Evolutionary conservation across 37 sponge, comb jelly and placozoan species (phyloP), one percentile per base, ranked within the genome.

Genomic region (Oopsacas minuta): DNA sequence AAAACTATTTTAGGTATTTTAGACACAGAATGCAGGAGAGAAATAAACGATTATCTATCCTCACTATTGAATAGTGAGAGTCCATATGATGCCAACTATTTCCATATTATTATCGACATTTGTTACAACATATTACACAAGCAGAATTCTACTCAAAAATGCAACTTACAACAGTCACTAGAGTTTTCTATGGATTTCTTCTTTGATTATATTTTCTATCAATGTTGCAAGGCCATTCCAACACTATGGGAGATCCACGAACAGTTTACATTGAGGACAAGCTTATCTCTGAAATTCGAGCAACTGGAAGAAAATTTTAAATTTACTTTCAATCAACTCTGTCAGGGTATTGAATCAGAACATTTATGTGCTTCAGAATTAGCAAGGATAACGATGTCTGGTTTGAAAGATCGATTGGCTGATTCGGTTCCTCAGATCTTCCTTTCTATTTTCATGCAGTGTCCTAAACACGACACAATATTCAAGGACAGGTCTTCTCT

Each of bases 201-300:
- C 1, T 61, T 61, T 61, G 22, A 61, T 61, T 61, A 32, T 61
- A 61, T 61, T 3, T 61, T 61, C 30, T 61, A 61, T 61, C 75
- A 61, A n/a, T 61, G 75, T n/a, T 61, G 75, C 75, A 61, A 61
- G 30, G 75, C 75, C 7, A 61, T 61, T 61, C 75, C 75, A 61
- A 61, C 1, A 10, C 30, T 61, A 32, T 34, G 28, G 28, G 1
- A 61, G 22, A 61, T 61, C 30, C 75, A 61, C 3, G 30, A 61
- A 20, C 28, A 61, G 1, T 61, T 61, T 12, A 25, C 5, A 20
- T 61, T 34, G 5, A 61, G 30, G 22, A n/a, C 30, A 25, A 61
- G 75, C 28, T 34, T 61, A 25, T 5, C 22, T 61, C 22, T 25
- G 28, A 61, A 61, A 61, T 61, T 61, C 28, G 7, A 3, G 5